Evolutionary conservation across 2,888 invertebrate genomes (phyloP).

Genomic region (Stenotaenia linearis): DNA sequence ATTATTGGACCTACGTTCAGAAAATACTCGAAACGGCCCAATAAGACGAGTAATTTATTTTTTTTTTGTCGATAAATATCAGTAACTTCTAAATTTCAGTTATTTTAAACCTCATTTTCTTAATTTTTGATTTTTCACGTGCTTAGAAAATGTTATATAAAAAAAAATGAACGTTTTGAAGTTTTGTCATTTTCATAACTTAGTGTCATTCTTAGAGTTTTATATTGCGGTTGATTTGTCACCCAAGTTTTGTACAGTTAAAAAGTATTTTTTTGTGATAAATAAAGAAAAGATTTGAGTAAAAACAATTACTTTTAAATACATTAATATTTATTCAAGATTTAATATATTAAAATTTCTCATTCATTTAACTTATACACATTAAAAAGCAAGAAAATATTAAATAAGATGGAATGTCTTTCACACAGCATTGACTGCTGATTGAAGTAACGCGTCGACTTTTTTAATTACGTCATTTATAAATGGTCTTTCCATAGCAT

Average conservation of each 20-base stretch:
- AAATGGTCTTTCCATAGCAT: constrained; percentile 69
- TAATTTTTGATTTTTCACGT: not conserved
- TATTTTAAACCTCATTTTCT: not conserved
- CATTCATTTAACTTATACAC: not conserved
- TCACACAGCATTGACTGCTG: not conserved
- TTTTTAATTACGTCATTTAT: constrained; percentile 65
- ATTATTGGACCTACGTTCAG: constrained; percentile 32
- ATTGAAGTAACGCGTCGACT: constrained; percentile 37
- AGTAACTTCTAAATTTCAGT: not conserved
- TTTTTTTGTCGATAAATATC: not conserved
- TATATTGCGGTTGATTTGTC: not conserved
- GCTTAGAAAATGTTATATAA: too few species aligned
- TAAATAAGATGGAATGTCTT: not conserved
- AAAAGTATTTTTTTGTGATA: not conserved
- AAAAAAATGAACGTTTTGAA: not conserved
- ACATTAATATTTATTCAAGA: not conserved
- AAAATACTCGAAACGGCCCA: constrained; percentile 26
- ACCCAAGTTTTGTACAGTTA: not conserved
- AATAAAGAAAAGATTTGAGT: not conserved
- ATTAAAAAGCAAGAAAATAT: not conserved
- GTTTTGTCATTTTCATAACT: not conserved
- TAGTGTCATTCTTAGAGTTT: not conserved
- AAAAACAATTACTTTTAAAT: not conserved
- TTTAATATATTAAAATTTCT: too few species aligned
- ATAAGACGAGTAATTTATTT: not conserved